A percentile compares a stretch with the other conserved stretches of the same genome.
Evolutionary conservation across 2,113 vertebrate species (phyloP).

Genomic region (Taxidea taxus): DNA sequence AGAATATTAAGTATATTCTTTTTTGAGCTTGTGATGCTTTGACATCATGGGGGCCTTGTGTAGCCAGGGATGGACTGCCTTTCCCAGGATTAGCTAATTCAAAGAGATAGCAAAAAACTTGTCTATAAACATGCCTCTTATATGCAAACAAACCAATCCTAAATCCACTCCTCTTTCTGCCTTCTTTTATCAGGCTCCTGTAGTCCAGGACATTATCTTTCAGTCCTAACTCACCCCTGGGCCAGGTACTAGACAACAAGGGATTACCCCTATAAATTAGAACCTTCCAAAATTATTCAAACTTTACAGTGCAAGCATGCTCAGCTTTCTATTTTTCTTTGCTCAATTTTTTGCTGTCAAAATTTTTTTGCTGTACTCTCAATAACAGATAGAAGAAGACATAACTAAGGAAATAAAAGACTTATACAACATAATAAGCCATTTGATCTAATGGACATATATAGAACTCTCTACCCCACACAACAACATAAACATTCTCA

Average conservation of each 20-base stretch:
- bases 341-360: not conserved
- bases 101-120: not conserved
- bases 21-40: not conserved
- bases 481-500: not conserved
- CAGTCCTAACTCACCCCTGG: not conserved
- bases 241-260: not conserved
- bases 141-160: not conserved
- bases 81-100: not conserved
- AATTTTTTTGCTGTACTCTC: too few relatives aligned
- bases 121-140: not conserved
- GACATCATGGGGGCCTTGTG: not conserved
- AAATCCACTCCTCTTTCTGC: not conserved
- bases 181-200: not conserved
- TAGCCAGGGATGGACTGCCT: not conserved
- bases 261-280: not conserved
- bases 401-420: not conserved
- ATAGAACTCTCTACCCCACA: not conserved
- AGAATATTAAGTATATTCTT: not conserved
- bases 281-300: not conserved
- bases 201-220: not conserved
- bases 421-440: not conserved
- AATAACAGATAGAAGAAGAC: not conserved
- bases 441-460: not conserved
- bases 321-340: not conserved
- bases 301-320: not conserved